Evolutionary conservation across 2,797 vertebrate genomes (phyloP), one percentile per base, ranked within the genome.

Genomic region (Pygocentrus nattereri): DNA sequence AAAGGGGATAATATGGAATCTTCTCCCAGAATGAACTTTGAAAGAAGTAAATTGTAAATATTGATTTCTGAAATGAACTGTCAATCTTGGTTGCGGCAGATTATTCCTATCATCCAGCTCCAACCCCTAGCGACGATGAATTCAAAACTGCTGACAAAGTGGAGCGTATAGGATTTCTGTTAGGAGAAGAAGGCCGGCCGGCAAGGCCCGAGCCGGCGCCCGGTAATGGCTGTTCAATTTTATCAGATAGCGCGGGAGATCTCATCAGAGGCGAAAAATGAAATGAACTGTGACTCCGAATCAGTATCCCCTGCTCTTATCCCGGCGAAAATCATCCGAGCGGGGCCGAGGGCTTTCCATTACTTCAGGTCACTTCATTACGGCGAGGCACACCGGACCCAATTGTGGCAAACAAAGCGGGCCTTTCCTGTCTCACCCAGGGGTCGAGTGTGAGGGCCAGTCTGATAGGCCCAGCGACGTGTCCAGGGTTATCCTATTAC

Each of bases 11-110:
- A 99, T 97, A 99, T 97, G 96, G 97, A 98, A 97, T 98, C 97
- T 96, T 99, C 97, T 96, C 95, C 93, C 94, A 91, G 96, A 99
- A 99, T 98, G 97, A 98, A 99, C 98, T 99, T 99, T 99, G 98
- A 99, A 99, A 99, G 98, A 98, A 99, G 97, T 99, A 99, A 99
- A 99, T 99, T 99, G 98, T 99, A 98, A 99, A 99, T 99, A 99
- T 99, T 99, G 98, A 99, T 99, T 99, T 98, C 97, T 99, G 97
- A 98, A 99, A 99, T 99, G 97, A 98, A 99, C 96, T 99, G 98
- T 98, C 98, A 99, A 99, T 99, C 98, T 99, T 92, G 91, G 94
- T 97, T 94, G 96, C 96, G 88, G 89, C 95, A 98, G 97, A 98
- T 99, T 99, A 98, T 99, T 99, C 96, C 97, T 96, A 97, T 99